A percentile compares a stretch with the other conserved stretches of the same genome.
Evolutionary conservation across 2,888 invertebrate genomes (phyloP).

Genomic region (Anoncus sp.): DNA sequence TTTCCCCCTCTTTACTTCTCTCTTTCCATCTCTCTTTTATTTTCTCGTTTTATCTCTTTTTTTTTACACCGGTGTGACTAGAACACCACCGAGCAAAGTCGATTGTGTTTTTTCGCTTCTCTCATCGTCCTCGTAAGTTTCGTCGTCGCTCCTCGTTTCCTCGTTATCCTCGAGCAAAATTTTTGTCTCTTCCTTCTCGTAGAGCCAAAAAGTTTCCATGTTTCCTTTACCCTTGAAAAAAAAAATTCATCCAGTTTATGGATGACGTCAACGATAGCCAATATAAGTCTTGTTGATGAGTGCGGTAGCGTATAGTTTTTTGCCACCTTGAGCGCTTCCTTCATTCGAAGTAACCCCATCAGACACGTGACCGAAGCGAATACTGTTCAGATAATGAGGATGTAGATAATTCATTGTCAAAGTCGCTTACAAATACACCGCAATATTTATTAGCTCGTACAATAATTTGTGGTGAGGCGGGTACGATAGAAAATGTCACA

Average conservation of each 20-base stretch:
- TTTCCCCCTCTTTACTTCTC: conserved; percentile 32
- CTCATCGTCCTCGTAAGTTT: conserved; percentile 31
- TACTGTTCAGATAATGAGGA: conserved; percentile 6
- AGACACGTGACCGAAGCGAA: no score
- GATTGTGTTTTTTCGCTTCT: conserved; percentile 2
- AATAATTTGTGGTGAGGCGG: conserved; percentile 2
- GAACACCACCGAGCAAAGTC: conserved; percentile 52
- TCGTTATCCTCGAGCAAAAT: conserved; percentile 30
- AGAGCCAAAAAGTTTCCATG: conserved; percentile 94
- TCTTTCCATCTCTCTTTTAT: conserved; percentile 7
- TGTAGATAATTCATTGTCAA: background rate
- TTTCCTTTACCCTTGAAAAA: conserved; percentile 91
- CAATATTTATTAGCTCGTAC: conserved; percentile 44
- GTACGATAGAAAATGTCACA: conserved; percentile 26
- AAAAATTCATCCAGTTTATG: no score
- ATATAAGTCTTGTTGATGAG: no score
- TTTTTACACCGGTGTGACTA: conserved; percentile 69
- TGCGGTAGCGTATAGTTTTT: no score
- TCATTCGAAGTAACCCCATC: no score
- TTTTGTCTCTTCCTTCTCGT: conserved; percentile 81
- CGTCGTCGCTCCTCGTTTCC: conserved; percentile 29
- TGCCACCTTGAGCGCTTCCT: no score
- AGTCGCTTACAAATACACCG: conserved; percentile 20
- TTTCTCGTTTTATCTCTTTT: conserved; percentile 6
- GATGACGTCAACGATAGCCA: no score